Evolutionary conservation across 2,113 vertebrate genomes (phyloP).

Genomic region (Myanophis thanlyinensis): DNA sequence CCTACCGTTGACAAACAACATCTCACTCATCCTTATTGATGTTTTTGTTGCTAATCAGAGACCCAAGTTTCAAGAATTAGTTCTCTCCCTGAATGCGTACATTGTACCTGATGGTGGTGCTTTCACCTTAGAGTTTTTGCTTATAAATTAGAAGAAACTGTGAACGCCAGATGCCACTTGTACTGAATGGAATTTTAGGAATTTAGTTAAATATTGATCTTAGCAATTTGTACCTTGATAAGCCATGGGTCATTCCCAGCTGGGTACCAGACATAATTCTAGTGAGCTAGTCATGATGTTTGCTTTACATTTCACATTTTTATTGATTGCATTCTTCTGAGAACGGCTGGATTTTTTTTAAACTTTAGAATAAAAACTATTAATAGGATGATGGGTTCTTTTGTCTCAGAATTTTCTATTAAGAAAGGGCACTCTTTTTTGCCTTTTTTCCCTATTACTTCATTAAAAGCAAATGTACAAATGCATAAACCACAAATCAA

Average conservation of each 20-base stretch:
- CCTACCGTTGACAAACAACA: neutral
- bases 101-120: neutral
- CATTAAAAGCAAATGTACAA: neutral
- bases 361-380: neutral
- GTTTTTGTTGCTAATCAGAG: neutral
- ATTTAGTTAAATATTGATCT: slow-evolving; percentile 62
- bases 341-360: neutral
- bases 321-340: slow-evolving; percentile 51
- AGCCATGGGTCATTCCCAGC: slow-evolving; percentile 50
- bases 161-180: slow-evolving; percentile 9
- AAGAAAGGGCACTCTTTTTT: neutral
- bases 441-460: neutral
- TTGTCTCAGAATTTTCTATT: neutral
- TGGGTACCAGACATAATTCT: slow-evolving; percentile 50
- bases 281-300: slow-evolving; percentile 47
- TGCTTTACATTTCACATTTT: slow-evolving; percentile 49
- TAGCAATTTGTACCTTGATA: slow-evolving; percentile 58
- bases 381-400: neutral
- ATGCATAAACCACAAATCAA: neutral
- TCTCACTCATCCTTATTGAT: neutral
- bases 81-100: neutral
- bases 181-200: slow-evolving; percentile 55
- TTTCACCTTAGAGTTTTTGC: neutral
- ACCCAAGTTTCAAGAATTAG: neutral
- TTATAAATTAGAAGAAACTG: neutral